Conservation (phyloP, 2,888 invertebrate genomes). For the Nycteola revayana region DNA sequence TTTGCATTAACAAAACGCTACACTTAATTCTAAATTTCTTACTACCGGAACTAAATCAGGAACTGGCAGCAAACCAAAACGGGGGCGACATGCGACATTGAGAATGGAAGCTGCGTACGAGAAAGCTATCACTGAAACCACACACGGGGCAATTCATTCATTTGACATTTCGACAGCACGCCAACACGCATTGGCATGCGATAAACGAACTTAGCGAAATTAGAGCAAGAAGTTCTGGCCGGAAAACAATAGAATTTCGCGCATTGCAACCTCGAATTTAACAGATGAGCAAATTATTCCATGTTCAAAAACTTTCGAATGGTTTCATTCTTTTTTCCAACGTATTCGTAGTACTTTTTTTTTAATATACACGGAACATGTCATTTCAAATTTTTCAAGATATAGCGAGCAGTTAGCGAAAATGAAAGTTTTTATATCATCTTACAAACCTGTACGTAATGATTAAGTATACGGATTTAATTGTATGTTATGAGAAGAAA, state of each 20-base stretch:
- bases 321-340: no score
- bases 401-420: no score
- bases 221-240: conserved; percentile 23
- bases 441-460: no score
- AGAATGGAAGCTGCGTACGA: conserved; percentile 60
- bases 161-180: conserved; percentile 49
- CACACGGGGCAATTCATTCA: conserved; percentile 37
- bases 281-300: neutral
- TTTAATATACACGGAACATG: no score
- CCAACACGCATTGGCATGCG: conserved; percentile 36
- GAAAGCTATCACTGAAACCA: conserved; percentile 40
- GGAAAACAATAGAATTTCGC: conserved; percentile 25
- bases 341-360: no score
- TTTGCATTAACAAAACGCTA: no score
- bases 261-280: conserved; percentile 13
- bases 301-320: conserved; percentile 6
- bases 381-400: no score
- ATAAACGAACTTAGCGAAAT: conserved; percentile 15
- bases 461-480: no score
- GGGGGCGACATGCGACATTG: conserved; percentile 32
- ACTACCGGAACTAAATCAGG: conserved; percentile 1
- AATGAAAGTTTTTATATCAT: no score
- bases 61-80: conserved; percentile 16
- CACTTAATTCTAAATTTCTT: no score
- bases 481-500: no score